Evolutionary conservation across 2,888 invertebrate species (phyloP).

Genomic region (Brachylomia viminalis): DNA sequence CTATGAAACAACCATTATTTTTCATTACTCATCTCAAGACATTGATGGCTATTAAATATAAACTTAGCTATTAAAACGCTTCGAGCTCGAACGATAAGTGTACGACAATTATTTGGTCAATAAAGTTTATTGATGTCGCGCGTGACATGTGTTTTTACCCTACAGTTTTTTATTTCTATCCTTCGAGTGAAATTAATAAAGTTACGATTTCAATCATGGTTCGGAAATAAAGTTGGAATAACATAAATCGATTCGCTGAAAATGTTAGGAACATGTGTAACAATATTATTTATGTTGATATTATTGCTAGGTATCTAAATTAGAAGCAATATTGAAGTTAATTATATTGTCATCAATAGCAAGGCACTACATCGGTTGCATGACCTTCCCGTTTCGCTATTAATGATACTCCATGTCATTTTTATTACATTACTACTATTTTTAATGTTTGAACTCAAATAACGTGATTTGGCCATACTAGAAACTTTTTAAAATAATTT

Average conservation of each 20-base stretch:
- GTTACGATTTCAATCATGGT: constrained; percentile 14
- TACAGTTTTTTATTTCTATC: constrained; percentile 4
- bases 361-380: no score
- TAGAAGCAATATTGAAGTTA: no score
- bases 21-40: neutral
- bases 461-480: no score
- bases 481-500: no score
- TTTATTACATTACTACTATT: no score
- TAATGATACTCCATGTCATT: no score
- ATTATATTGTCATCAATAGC: no score
- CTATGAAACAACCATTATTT: neutral
- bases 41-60: constrained; percentile 26
- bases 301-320: neutral
- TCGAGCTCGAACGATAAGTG: constrained; percentile 1
- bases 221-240: neutral
- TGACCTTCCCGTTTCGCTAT: no score
- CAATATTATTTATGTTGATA: neutral
- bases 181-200: constrained; percentile 21
- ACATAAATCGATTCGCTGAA: neutral
- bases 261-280: neutral
- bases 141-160: constrained; percentile 34
- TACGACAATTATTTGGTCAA: constrained; percentile 56
- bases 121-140: constrained; percentile 37
- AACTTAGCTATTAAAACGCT: constrained; percentile 37
- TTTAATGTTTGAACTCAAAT: no score